Evolutionary conservation across 2,113 vertebrate species (phyloP).

Genomic region (Panthera leo): DNA sequence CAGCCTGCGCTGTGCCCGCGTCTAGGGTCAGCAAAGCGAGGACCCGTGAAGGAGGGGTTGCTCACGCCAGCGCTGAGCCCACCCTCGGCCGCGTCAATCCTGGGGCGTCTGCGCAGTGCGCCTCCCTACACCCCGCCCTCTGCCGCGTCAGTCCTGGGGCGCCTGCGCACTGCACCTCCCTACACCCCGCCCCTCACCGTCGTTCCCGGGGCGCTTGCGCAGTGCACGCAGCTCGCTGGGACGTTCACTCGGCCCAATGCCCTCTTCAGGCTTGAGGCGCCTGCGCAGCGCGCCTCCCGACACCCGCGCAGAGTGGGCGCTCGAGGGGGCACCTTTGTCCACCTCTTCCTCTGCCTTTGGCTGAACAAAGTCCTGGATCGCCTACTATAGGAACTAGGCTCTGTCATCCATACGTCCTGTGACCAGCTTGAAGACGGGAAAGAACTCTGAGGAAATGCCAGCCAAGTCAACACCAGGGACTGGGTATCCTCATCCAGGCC

Average conservation of each 20-base stretch:
- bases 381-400: neutral
- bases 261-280: no score
- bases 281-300: neutral
- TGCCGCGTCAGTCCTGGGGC: neutral
- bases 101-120: neutral
- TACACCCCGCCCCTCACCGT: neutral
- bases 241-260: accelerated
- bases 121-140: neutral
- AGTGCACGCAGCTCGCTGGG: accelerated
- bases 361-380: neutral
- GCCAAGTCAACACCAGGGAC: neutral
- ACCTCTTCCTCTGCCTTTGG: neutral
- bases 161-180: neutral
- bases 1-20: accelerated
- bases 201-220: neutral
- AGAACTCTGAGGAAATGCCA: neutral
- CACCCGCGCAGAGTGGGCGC: accelerated
- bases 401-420: neutral
- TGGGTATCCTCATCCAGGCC: neutral
- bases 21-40: accelerated
- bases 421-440: neutral
- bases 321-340: accelerated
- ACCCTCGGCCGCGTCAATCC: accelerated
- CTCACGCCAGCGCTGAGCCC: neutral
- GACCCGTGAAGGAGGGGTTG: accelerated